Evolutionary conservation across 1,140 invertebrate genomes (phyloP), one percentile per base, ranked within the genome.

Genomic region (Acromyrmex charruanus): DNA sequence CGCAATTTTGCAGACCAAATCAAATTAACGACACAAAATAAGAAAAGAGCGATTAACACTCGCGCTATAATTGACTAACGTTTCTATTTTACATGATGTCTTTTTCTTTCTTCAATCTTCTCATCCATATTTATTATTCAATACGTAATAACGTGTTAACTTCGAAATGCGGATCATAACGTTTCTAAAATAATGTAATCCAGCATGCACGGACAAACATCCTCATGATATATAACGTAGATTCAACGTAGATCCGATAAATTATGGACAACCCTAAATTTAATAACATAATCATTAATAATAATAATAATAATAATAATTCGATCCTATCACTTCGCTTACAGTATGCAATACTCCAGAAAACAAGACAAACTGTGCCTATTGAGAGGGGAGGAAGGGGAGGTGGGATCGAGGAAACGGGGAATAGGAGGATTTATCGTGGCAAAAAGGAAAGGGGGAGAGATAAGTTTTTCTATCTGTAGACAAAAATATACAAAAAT

Each of bases 221-320:
- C 86, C 79, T 77, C 63, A 71, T 66, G 88, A 91, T 89, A 91
- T 88, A 93, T 25, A 25, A 25, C 25, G 25, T 25, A 25, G 25
- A 25, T 86, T 89, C 59, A 91, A 93, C 87, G 85, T 84, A 88
- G 69, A 85, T 90, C 87, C 77, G 87, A 88, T 93, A 92, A 93
- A 95, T 95, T 95, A 95, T 95, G 94, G 94, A 95, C 95, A 95
- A 95, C 95, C 94, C 86, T 92, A 92, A 91, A 93, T 93, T 94
- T 91, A 84, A 88, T 88, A 92, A 79, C 77, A 59, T 87, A 84
- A 88, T 87, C 71, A 87, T 87, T 88, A 87, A 87, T 88, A 80
- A 87, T 88, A 87, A 87, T 88, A 80, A 87, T 88, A 80, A 87
- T 88, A 91, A 92, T 92, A 91, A 91, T 91, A 93, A 91, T 91